Percentiles rank a stretch among this genome's conserved stretches.
phyloP scores from a whole-genome alignment of 2,113 vertebrate genomes.

The Tyrannus savana region DNA sequence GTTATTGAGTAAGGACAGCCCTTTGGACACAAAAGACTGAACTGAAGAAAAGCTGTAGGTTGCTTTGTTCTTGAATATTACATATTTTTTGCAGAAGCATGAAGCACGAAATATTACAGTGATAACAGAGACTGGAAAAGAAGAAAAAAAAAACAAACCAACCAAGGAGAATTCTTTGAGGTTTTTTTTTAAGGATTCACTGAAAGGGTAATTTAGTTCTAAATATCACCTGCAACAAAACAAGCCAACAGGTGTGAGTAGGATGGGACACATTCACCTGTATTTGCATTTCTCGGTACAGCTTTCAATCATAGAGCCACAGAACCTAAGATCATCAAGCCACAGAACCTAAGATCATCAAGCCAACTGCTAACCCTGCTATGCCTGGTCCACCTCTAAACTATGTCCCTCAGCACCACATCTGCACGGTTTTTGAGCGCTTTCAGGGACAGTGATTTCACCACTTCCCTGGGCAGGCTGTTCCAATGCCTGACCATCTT shows the following conservation, averaged over 20 bases:
- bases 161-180: constrained; percentile 15
- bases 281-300: neutral
- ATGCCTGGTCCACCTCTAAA: neutral
- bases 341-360: neutral
- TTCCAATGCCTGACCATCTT: neutral
- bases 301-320: neutral
- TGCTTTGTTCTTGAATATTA: constrained; percentile 74
- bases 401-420: neutral
- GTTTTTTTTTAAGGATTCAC: constrained; percentile 53
- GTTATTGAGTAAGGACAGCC: constrained; percentile 70
- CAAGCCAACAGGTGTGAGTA: neutral
- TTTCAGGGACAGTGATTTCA: neutral
- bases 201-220: constrained; percentile 62
- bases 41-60: constrained; percentile 71
- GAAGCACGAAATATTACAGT: constrained; percentile 72
- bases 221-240: constrained; percentile 50
- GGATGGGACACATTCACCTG: neutral
- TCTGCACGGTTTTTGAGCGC: rapidly evolving
- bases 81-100: constrained; percentile 55
- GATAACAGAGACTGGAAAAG: constrained; percentile 62
- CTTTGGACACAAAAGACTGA: constrained; percentile 67
- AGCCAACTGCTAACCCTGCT: neutral
- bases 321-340: neutral
- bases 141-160: neutral
- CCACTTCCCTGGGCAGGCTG: neutral